phyloP scores from a whole-genome alignment of 2,113 vertebrate species.

The Galemys pyrenaicus region DNA sequence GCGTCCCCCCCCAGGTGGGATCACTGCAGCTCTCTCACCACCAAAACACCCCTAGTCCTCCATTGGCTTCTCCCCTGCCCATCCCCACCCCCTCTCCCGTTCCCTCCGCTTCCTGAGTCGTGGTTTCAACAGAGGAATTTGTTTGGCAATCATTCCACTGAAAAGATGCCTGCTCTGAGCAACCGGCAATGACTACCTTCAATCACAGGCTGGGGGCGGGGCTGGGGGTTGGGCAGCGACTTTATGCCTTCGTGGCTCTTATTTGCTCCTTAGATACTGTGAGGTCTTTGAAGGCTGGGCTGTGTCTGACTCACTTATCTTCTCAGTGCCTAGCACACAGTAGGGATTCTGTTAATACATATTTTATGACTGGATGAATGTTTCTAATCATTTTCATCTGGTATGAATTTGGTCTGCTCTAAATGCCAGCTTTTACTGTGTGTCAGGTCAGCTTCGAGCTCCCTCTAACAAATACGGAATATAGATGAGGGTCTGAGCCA shows the following conservation, averaged over 20 bases:
- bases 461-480: conserved; percentile 53
- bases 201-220: background rate
- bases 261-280: background rate
- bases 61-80: too few relatives aligned
- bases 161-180: background rate
- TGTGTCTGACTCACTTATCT: background rate
- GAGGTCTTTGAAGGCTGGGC: background rate
- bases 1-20: too few relatives aligned
- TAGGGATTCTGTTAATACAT: background rate
- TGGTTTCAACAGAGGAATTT: background rate
- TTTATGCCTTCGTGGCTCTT: background rate
- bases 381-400: conserved; percentile 56
- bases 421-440: conserved; percentile 10
- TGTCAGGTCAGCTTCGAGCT: conserved; percentile 19
- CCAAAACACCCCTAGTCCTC: too few relatives aligned
- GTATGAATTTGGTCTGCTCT: conserved; percentile 31
- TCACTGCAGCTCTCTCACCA: too few relatives aligned
- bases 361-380: conserved; percentile 9
- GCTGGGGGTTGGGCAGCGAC: background rate
- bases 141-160: background rate
- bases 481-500: conserved; percentile 57
- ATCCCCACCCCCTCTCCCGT: too few relatives aligned
- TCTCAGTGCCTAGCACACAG: background rate
- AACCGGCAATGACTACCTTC: background rate
- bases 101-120: too few relatives aligned